These are phyloP conservation scores for Megalurothrips usitatus DNA, from an alignment of 2,888 invertebrate genomes.

Conservation along the genomic window DNA sequence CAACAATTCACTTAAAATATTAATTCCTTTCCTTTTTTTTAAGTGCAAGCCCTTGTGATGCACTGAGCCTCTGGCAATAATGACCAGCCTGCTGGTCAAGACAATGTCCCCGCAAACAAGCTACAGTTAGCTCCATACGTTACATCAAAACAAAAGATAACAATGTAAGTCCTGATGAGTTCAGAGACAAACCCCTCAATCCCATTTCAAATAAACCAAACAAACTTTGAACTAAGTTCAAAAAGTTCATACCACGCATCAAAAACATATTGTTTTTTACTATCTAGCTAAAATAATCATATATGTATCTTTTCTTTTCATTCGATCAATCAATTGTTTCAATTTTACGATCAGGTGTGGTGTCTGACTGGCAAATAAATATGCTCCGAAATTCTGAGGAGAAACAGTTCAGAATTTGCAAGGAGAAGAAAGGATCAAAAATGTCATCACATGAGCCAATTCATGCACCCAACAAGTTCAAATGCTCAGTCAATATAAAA, in stretches of 20 bases:
- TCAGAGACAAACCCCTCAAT: neutral
- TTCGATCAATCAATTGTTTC: neutral
- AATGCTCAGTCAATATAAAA: neutral
- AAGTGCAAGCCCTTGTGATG: neutral
- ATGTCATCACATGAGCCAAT: too few relatives aligned
- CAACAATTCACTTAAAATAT: neutral
- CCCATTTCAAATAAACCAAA: neutral
- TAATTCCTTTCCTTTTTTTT: neutral
- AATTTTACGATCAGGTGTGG: too few relatives aligned
- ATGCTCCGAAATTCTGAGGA: too few relatives aligned
- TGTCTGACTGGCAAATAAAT: too few relatives aligned
- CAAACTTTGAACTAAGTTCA: neutral
- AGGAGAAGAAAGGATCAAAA: too few relatives aligned
- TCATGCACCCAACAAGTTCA: too few relatives aligned
- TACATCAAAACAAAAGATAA: neutral
- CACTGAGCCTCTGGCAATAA: neutral
- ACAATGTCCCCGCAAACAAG: neutral
- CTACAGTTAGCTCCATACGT: neutral
- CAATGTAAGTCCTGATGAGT: neutral
- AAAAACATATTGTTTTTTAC: neutral
- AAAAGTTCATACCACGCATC: neutral
- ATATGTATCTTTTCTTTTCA: neutral
- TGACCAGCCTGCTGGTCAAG: constrained; percentile 17
- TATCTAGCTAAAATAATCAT: neutral
- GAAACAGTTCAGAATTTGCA: too few relatives aligned